Percentiles rank a stretch among this genome's conserved stretches.
Evolutionary conservation across 2,113 vertebrate species (phyloP).

Genomic region (Desmodus rotundus): DNA sequence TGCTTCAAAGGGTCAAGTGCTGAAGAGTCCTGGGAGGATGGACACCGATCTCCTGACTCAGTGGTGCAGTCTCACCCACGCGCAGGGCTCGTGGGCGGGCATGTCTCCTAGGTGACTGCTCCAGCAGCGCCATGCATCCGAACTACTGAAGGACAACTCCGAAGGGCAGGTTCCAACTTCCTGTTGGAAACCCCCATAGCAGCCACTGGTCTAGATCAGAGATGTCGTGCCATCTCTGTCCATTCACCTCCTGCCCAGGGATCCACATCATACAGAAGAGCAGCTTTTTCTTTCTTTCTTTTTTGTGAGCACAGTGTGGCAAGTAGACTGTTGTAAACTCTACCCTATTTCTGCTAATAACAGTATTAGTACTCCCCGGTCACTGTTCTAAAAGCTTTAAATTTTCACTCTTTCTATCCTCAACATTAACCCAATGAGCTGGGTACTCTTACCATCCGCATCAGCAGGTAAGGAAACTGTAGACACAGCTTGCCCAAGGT

Average conservation of each 20-base stretch:
- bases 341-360: neutral
- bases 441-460: neutral
- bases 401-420: neutral
- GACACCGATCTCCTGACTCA: neutral
- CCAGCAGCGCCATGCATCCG: neutral
- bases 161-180: neutral
- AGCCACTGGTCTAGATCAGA: accelerated
- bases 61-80: neutral
- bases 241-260: neutral
- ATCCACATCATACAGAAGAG: neutral
- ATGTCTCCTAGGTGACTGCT: neutral
- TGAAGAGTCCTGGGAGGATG: neutral
- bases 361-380: neutral
- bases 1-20: neutral
- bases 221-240: too few relatives aligned
- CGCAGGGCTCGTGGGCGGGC: neutral
- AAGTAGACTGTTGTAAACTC: neutral
- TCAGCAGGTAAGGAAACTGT: neutral
- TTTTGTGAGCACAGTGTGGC: neutral
- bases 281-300: neutral
- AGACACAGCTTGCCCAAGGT: neutral
- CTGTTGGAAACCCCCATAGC: accelerated
- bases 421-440: neutral
- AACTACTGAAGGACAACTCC: neutral
- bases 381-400: neutral